Conservation (phyloP, 2,797 vertebrate genomes). For the Neoniphon sammara region DNA sequence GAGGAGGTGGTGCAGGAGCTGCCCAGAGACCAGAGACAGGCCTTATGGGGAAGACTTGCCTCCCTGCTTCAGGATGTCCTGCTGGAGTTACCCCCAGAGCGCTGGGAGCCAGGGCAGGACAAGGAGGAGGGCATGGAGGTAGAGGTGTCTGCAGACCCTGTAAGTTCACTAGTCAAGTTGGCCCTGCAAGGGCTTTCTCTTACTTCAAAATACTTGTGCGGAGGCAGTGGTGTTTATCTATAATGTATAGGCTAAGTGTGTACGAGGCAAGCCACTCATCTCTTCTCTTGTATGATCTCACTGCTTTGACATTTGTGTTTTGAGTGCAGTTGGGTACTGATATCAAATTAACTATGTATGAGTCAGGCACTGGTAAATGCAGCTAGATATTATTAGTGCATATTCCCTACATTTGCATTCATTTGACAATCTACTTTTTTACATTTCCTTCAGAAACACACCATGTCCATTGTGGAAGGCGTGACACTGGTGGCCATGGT, state of each 20-base stretch:
- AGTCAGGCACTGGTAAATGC: neutral
- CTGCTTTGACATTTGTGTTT: neutral
- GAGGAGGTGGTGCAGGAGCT: conserved; percentile 92
- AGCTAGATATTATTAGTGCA: neutral
- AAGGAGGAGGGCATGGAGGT: conserved; percentile 77
- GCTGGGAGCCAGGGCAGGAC: conserved; percentile 74
- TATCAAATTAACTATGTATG: neutral
- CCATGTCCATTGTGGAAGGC: conserved; percentile 84
- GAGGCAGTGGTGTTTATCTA: too few relatives aligned
- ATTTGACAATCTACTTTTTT: neutral
- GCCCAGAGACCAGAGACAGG: conserved; percentile 86
- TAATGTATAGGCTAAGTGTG: too few relatives aligned
- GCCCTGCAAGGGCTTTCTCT: neutral
- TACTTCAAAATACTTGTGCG: neutral
- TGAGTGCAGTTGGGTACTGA: neutral
- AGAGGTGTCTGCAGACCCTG: conserved; percentile 79
- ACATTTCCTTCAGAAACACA: conserved; percentile 71
- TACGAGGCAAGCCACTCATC: too few relatives aligned
- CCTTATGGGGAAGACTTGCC: conserved; percentile 86
- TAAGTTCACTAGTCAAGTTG: conserved; percentile 64
- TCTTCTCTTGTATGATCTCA: too few relatives aligned
- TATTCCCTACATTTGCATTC: neutral
- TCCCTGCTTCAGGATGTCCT: conserved; percentile 82
- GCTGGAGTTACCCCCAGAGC: conserved; percentile 84
- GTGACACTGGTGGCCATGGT: conserved; percentile 84